Evolutionary conservation across 2,888 invertebrate genomes (phyloP).

Genomic region (Latrodectus elegans): DNA sequence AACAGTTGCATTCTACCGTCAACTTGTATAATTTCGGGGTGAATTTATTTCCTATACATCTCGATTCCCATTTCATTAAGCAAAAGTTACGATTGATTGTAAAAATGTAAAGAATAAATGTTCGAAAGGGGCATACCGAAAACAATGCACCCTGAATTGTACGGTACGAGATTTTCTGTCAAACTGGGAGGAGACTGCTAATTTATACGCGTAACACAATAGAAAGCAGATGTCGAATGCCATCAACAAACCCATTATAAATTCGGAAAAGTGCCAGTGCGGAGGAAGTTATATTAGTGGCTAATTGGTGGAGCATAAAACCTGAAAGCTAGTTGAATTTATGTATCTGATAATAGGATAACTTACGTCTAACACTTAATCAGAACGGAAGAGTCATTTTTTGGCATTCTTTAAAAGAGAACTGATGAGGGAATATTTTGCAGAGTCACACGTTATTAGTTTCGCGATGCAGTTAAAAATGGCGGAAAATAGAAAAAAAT

Average conservation of each 20-base stretch:
- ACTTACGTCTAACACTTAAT: too few species aligned
- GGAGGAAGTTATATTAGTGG: slow-evolving; percentile 47
- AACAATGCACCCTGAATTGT: slow-evolving; percentile 32
- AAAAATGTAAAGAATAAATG: slow-evolving; percentile 46
- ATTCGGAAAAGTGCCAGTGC: slow-evolving; percentile 32
- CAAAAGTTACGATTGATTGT: slow-evolving; percentile 26
- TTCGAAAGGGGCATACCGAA: slow-evolving; percentile 20
- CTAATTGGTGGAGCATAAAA: slow-evolving; percentile 29
- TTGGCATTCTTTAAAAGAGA: too few species aligned
- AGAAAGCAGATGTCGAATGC: slow-evolving; percentile 32
- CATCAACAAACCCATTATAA: slow-evolving; percentile 49
- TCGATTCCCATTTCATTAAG: slow-evolving; percentile 25
- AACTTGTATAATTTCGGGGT: not conserved
- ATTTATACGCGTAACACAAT: slow-evolving; percentile 48
- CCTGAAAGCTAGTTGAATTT: slow-evolving; percentile 37
- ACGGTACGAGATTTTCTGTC: slow-evolving; percentile 38
- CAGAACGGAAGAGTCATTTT: too few species aligned
- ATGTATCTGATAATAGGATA: slow-evolving; percentile 24
- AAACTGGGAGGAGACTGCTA: slow-evolving; percentile 29
- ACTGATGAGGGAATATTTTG: too few species aligned
- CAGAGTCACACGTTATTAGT: too few species aligned
- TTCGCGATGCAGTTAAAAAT: too few species aligned
- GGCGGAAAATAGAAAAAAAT: too few species aligned
- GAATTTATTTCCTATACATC: not conserved
- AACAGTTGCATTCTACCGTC: not conserved